Conservation (phyloP, 2,797 vertebrate species). For the Pseudochromis fuscus region DNA sequence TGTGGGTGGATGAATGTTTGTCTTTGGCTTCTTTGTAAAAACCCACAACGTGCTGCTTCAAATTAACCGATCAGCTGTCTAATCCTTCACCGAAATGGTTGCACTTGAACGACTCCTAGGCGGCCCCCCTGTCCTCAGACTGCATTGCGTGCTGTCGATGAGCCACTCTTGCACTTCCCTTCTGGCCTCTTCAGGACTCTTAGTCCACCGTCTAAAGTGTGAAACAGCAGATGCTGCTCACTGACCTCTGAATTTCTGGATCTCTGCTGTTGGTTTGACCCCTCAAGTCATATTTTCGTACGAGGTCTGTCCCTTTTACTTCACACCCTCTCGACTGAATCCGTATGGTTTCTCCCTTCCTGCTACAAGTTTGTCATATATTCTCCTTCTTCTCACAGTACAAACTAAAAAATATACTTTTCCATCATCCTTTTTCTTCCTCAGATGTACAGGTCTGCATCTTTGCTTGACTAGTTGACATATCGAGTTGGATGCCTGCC, state of each 20-base stretch:
- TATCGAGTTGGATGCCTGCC: constrained; percentile 58
- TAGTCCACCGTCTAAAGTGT: constrained; percentile 15
- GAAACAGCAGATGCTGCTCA: constrained; percentile 13
- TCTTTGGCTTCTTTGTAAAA: constrained; percentile 51
- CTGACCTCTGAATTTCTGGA: constrained; percentile 25
- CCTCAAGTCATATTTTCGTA: constrained; percentile 7
- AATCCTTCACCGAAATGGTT: constrained; percentile 56
- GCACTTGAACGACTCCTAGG: constrained; percentile 54
- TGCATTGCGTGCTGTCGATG: constrained; percentile 12
- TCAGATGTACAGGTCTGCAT: constrained; percentile 21
- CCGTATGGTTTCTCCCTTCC: background rate
- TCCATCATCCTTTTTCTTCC: constrained; percentile 30
- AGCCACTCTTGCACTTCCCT: constrained; percentile 13
- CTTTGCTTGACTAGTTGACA: constrained; percentile 63
- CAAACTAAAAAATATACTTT: constrained; percentile 19
- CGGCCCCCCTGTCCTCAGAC: constrained; percentile 22
- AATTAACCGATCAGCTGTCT: constrained; percentile 61
- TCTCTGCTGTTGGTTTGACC: background rate
- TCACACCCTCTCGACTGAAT: background rate
- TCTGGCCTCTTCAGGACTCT: constrained; percentile 24
- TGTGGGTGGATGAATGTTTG: constrained; percentile 41
- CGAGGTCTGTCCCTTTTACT: background rate
- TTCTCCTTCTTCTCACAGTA: constrained; percentile 16
- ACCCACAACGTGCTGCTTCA: constrained; percentile 54
- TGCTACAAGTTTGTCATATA: constrained; percentile 17